A percentile compares a stretch with the other conserved stretches of the same genome.
These are phyloP conservation scores for Eclectus roratus DNA, from an alignment of 2,113 vertebrate species.

Conservation along the genomic window DNA sequence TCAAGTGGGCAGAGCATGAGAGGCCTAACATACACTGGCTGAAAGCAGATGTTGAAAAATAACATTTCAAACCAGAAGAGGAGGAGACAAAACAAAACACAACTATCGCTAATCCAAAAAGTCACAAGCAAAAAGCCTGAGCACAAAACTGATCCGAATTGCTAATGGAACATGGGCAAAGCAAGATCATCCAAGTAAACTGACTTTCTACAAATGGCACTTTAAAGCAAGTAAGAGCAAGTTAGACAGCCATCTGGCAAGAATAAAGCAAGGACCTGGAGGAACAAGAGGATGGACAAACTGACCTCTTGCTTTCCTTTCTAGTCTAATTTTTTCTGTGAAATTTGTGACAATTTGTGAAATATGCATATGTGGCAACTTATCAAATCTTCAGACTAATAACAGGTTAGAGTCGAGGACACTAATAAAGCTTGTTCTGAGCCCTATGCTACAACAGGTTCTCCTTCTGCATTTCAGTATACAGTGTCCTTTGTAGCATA, in stretches of 20 bases:
- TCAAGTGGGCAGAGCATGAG: neutral
- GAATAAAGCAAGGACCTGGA: neutral
- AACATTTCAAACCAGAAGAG: neutral
- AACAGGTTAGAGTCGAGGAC: neutral
- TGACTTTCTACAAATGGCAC: constrained; percentile 11
- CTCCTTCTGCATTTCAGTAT: neutral
- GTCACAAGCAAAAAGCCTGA: neutral
- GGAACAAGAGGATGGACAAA: neutral
- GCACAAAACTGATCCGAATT: neutral
- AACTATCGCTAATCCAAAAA: neutral
- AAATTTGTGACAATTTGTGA: neutral
- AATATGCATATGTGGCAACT: neutral
- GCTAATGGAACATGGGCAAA: neutral
- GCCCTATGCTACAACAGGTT: neutral
- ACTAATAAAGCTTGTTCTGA: neutral
- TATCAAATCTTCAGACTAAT: neutral
- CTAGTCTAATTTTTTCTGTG: neutral
- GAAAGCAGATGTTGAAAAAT: neutral
- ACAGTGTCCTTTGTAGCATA: neutral
- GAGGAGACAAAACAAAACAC: neutral
- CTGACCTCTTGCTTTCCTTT: neutral
- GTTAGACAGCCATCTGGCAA: neutral
- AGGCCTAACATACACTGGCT: neutral
- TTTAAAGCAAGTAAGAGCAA: neutral
- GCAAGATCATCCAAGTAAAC: neutral